Percentiles rank a stretch among this genome's conserved stretches.
Evolutionary conservation across 2,113 vertebrate genomes (phyloP).

Genomic region (Eira barbara): DNA sequence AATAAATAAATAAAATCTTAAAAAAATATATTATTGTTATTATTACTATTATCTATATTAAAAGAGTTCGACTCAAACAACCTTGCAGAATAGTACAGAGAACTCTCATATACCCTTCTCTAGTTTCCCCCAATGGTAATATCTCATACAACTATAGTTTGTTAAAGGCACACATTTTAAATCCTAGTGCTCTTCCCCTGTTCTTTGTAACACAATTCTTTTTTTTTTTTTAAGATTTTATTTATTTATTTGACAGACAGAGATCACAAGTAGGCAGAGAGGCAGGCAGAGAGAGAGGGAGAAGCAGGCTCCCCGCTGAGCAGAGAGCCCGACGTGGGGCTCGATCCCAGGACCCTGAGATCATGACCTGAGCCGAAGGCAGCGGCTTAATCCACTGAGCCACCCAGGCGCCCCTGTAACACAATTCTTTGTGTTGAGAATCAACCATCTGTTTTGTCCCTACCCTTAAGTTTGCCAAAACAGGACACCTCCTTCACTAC

Average conservation of each 20-base stretch:
- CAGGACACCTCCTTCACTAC: neutral
- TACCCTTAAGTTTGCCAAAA: constrained; percentile 40
- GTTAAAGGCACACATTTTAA: neutral
- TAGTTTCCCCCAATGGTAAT: neutral
- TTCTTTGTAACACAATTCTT: neutral
- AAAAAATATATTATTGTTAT: neutral
- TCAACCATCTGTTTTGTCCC: neutral
- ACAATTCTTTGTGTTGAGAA: neutral
- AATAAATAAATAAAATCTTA: too few species aligned
- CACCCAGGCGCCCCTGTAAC: too few species aligned
- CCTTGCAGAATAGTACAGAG: neutral
- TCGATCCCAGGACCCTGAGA: too few species aligned
- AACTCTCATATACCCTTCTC: neutral
- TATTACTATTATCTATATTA: neutral
- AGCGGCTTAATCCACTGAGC: too few species aligned
- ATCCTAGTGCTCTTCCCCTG: neutral
- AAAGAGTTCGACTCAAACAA: neutral
- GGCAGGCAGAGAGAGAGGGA: too few species aligned
- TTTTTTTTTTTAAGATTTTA: too few species aligned
- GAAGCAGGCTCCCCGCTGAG: too few species aligned
- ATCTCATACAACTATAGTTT: neutral
- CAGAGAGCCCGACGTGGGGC: too few species aligned
- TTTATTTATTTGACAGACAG: too few species aligned
- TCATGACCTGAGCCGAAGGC: too few species aligned
- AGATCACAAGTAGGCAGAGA: too few species aligned